Conservation (phyloP, 2,113 vertebrate genomes). For the Larimichthys polyactis region DNA sequence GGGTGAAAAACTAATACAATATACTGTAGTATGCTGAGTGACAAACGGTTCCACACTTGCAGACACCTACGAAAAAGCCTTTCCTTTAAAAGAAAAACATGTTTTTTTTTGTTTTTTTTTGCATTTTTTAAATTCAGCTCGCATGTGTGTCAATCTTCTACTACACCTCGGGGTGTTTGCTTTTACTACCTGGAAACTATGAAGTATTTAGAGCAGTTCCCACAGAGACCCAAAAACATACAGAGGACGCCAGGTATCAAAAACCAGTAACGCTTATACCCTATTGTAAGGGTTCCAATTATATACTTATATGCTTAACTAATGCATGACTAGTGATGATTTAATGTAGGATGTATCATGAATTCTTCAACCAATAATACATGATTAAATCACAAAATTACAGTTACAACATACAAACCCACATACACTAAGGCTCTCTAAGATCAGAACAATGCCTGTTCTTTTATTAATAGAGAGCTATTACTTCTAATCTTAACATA, state of each 20-base stretch:
- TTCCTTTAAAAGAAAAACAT: background rate
- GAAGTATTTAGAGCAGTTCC: conserved; percentile 53
- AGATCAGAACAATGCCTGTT: no score
- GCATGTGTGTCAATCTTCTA: conserved; percentile 71
- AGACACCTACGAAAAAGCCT: background rate
- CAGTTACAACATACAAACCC: no score
- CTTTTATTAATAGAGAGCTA: no score
- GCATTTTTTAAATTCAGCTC: conserved; percentile 31
- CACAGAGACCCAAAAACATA: conserved; percentile 27
- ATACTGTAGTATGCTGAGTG: background rate
- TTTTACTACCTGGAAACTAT: conserved; percentile 49
- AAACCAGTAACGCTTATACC: no score
- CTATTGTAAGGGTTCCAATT: no score
- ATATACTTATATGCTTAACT: no score
- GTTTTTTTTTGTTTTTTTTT: conserved; percentile 35
- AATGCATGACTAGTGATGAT: no score
- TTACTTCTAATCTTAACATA: no score
- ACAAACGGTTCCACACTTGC: conserved; percentile 4
- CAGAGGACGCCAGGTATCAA: conserved; percentile 19
- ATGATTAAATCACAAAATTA: no score
- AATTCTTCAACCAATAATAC: no score
- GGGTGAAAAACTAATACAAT: background rate
- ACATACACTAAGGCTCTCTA: no score
- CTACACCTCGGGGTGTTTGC: conserved; percentile 80
- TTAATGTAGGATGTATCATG: no score